Conservation (phyloP, 1,140 invertebrate species). For the Melipona quadrifasciata region DNA sequence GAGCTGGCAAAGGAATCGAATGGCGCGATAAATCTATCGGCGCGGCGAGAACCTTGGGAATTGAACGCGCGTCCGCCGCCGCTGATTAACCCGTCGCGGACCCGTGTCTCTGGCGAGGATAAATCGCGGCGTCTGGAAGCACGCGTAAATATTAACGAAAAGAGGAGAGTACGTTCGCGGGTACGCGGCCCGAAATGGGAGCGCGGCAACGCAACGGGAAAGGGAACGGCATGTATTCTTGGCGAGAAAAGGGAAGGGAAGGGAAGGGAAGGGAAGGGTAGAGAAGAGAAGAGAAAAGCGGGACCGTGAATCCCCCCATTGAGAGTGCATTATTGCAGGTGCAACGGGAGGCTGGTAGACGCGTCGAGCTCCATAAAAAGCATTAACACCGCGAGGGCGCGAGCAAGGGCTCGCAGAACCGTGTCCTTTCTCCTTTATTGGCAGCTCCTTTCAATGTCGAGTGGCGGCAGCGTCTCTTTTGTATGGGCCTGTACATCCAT, state of each 20-base stretch:
- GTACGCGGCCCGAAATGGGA: too few relatives aligned
- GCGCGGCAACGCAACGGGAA: background rate
- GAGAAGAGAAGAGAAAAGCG: background rate
- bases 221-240: background rate
- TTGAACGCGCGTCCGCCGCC: conserved; percentile 22
- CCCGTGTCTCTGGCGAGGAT: too few relatives aligned
- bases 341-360: conserved; percentile 4
- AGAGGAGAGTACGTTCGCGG: background rate
- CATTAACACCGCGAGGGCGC: conserved; percentile 37
- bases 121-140: background rate
- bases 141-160: conserved; percentile 41
- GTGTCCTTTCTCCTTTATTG: conserved; percentile 38
- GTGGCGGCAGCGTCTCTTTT: conserved; percentile 44
- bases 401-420: conserved; percentile 16
- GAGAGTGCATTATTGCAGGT: conserved; percentile 46
- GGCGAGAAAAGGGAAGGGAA: background rate
- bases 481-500: conserved; percentile 44
- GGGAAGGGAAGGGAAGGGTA: background rate
- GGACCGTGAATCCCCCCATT: conserved; percentile 9
- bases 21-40: conserved; percentile 27
- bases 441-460: conserved; percentile 39
- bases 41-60: background rate
- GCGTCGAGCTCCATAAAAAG: conserved; percentile 8
- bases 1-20: background rate
- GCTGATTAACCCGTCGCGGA: conserved; percentile 32